Conservation (phyloP, 2,888 invertebrate species). For the Macrostomum cliftonense region DNA sequence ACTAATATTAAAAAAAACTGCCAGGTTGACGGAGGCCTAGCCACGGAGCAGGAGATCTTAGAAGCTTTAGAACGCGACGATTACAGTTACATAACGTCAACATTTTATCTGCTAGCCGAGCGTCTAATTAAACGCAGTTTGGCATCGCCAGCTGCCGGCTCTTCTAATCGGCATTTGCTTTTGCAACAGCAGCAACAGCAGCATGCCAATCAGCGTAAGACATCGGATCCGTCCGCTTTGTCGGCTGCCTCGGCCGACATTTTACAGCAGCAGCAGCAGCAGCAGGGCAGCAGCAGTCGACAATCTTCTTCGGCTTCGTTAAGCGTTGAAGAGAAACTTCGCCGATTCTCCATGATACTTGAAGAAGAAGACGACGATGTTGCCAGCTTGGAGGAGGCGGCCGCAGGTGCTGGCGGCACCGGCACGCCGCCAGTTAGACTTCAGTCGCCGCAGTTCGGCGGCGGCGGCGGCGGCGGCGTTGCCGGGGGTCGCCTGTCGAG, state of each 20-base stretch:
- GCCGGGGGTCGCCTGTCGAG: neutral
- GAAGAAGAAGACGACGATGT: constrained; percentile 11
- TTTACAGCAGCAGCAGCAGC: neutral
- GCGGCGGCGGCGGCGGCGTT: no score
- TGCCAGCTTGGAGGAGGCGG: neutral
- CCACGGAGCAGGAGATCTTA: constrained; percentile 74
- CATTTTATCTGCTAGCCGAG: constrained; percentile 86
- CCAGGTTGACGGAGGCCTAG: constrained; percentile 69
- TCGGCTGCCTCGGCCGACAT: no score
- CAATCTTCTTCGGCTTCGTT: neutral
- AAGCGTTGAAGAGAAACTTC: constrained; percentile 5
- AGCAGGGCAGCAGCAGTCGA: neutral
- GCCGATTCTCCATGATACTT: constrained; percentile 10
- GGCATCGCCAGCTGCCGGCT: neutral
- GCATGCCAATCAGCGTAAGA: neutral
- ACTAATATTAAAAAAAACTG: no score
- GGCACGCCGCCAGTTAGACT: no score
- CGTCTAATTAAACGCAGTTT: constrained; percentile 47
- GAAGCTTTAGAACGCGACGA: constrained; percentile 79
- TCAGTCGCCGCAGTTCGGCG: no score
- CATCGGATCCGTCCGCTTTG: no score
- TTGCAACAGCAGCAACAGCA: neutral
- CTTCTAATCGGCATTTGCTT: neutral
- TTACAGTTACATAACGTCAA: constrained; percentile 93
- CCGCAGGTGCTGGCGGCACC: no score